Base-by-base conservation (phyloP, 92 coral and sea anemone genomes). In the Actinernus sp. region DNA sequence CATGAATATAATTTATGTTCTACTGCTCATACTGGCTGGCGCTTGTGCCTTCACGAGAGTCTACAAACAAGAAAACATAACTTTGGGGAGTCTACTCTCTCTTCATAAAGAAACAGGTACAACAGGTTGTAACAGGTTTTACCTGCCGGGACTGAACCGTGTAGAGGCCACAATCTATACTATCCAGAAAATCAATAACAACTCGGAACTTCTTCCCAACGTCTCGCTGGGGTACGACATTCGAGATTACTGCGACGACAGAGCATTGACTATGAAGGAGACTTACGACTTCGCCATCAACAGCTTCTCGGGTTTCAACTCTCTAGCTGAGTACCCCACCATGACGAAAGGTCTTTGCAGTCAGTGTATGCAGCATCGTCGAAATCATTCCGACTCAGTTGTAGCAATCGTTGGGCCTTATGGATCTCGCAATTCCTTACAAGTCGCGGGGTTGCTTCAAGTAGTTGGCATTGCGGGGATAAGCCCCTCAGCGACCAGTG, bases 401-500 rank as follows among this genome's bases (percentile, higher is more conserved):
- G 78, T 70, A 3, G 93, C 86, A 3, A 37, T 86, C 23, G 57
- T 88, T 6, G 89, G 89, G 2, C 93, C 93, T 2, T 78, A 65
- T 29, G 84, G 84, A 1, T 86, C 92, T 1, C 71, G 84, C 6
- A 63, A 73, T 51, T 66, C 93, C 1, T 60, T 88, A 0, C 89
- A 82, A 66, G 93, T 88, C 2, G 93, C 89, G 16, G 89, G 93
- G 2, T 47, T 88, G n/a, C 76, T 81, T 22, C 93, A 82, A 11
- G 93, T 87, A 16, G 85, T 76, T 17, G 73, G 76, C 50, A 78
- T 88, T 36, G 82, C 89, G 2, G 93, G 85, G 0, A 83, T 88
- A 21, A 88, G 90, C 31, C 89, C 93, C 0, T 83, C 93, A 17
- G 90, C 93, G 0, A 76, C 93, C 9, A 88, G 93, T 45, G 86